Evolutionary conservation across 2,888 invertebrate genomes (phyloP).

Genomic region (Hypselothyrea guttata): DNA sequence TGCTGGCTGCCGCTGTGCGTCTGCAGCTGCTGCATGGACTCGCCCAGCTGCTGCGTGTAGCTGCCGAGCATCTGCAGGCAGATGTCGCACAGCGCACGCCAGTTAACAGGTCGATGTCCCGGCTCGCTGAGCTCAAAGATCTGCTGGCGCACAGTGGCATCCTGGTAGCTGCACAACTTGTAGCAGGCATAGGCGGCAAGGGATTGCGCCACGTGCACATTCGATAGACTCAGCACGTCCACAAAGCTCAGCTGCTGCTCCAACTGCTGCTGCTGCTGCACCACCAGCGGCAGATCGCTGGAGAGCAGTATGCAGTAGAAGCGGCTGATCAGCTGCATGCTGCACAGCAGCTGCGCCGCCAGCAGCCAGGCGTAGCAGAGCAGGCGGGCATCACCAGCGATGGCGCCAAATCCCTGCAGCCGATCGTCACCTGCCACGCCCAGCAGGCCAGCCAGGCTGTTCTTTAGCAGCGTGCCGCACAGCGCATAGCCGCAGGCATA

Average conservation of each 20-base stretch:
- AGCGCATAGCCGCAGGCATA: constrained; percentile 86
- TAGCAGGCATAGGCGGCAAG: constrained; percentile 89
- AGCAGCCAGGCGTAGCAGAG: constrained; percentile 88
- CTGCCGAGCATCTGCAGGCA: constrained; percentile 86
- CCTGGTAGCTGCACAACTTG: too few relatives aligned
- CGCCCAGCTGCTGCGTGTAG: constrained; percentile 86
- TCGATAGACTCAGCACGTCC: constrained; percentile 84
- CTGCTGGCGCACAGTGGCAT: constrained; percentile 84
- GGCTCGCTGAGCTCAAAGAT: constrained; percentile 90
- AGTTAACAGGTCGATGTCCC: constrained; percentile 92
- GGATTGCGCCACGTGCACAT: constrained; percentile 87
- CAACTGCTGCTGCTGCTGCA: constrained; percentile 33
- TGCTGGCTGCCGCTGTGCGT: constrained; percentile 51
- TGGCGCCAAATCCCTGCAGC: constrained; percentile 78
- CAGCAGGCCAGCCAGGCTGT: constrained; percentile 84
- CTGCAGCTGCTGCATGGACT: constrained; percentile 81
- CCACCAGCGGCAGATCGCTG: constrained; percentile 84
- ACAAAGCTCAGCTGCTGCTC: constrained; percentile 83
- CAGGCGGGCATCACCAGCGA: constrained; percentile 79
- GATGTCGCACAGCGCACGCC: constrained; percentile 88
- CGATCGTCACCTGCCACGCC: constrained; percentile 81
- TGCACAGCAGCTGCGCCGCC: constrained; percentile 87
- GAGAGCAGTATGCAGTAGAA: constrained; percentile 88
- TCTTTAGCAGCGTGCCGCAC: constrained; percentile 84
- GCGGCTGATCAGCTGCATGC: constrained; percentile 87